Evolutionary conservation across 1,140 invertebrate species (phyloP).

Genomic region (Physella acuta): DNA sequence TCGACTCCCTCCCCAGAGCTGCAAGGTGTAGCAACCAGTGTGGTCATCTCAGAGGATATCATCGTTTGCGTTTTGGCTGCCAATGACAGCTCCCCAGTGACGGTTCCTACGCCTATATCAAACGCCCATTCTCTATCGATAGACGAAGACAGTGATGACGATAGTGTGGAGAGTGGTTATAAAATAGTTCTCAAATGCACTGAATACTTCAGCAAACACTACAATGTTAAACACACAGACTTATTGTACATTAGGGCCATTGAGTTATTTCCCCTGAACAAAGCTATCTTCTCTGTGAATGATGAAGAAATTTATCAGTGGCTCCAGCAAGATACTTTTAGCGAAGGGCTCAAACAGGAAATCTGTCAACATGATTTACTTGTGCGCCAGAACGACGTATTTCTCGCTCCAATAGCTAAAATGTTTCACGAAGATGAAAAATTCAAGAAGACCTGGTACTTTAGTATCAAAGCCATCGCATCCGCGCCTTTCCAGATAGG

Average conservation of each 20-base stretch:
- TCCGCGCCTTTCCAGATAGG: conserved; percentile 47
- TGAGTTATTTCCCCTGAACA: conserved; percentile 39
- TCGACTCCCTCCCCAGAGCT: background rate
- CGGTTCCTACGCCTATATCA: background rate
- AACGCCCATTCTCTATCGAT: conserved; percentile 10
- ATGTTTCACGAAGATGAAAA: conserved; percentile 32
- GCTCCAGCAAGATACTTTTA: conserved; percentile 40
- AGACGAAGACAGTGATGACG: conserved; percentile 15
- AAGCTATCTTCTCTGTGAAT: conserved; percentile 52
- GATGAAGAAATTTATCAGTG: conserved; percentile 37
- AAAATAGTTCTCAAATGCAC: conserved; percentile 31
- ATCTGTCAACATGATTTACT: conserved; percentile 42
- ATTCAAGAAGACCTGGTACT: conserved; percentile 35
- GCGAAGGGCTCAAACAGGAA: conserved; percentile 35
- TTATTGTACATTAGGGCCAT: conserved; percentile 35
- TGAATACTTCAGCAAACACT: conserved; percentile 38
- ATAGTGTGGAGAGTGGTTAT: conserved; percentile 4
- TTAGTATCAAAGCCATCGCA: conserved; percentile 41
- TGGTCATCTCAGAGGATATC: conserved; percentile 28
- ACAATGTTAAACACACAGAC: conserved; percentile 33
- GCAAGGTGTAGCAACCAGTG: conserved; percentile 8
- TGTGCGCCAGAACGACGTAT: conserved; percentile 43
- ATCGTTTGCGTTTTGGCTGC: conserved; percentile 30
- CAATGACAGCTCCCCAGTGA: background rate
- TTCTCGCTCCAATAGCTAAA: conserved; percentile 38